Percentiles rank a stretch among this genome's conserved stretches.
Conservation (phyloP, 2,113 vertebrate genomes). For the Phylloscopus whistleri region DNA sequence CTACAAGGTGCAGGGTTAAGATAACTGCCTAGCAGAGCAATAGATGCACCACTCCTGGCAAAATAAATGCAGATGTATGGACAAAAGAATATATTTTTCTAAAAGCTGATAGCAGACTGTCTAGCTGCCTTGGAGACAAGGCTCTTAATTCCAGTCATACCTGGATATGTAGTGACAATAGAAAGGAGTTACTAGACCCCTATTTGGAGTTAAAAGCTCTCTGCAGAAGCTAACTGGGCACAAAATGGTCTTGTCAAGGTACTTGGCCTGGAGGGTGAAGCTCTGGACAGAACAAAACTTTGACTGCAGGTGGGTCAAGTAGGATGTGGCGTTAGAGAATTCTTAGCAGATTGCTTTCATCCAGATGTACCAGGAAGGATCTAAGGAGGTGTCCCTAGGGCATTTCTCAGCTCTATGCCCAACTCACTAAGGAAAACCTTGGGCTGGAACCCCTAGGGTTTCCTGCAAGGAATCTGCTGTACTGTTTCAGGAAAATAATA, state of each 20-base stretch:
- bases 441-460: neutral
- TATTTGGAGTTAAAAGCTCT: neutral
- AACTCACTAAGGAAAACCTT: neutral
- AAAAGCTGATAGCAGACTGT: neutral
- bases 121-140: neutral
- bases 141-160: neutral
- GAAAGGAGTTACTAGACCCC: neutral
- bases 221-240: neutral
- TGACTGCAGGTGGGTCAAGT: neutral
- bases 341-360: neutral
- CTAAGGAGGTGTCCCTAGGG: neutral
- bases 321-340: neutral
- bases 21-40: neutral
- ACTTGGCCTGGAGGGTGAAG: neutral
- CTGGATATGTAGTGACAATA: neutral
- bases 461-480: neutral
- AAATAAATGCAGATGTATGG: neutral
- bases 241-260: neutral
- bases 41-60: neutral
- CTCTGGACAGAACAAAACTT: neutral
- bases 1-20: conserved; percentile 27
- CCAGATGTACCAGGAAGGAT: neutral
- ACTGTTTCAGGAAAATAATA: neutral
- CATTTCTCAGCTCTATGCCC: neutral
- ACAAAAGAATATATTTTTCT: neutral